Evolutionary conservation across 1,140 invertebrate species (phyloP).

Genomic region (Drosophila micromelanica): DNA sequence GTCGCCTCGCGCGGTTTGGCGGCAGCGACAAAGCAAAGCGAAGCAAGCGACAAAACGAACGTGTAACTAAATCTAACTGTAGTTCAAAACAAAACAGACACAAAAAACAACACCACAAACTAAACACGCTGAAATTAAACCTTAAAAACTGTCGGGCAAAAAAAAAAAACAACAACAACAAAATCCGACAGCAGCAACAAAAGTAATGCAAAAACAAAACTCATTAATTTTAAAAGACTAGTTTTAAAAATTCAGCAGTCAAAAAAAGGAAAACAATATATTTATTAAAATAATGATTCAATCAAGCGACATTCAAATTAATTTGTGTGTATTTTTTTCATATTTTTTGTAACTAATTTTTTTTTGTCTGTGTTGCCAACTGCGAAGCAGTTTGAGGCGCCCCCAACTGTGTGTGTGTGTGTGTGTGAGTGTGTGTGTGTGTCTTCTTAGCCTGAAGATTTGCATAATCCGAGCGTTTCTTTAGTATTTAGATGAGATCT

Average conservation of each 20-base stretch:
- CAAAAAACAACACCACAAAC: slow-evolving; percentile 4
- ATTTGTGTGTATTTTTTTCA: slow-evolving; percentile 35
- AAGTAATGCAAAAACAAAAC: slow-evolving; percentile 49
- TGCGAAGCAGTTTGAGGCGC: not conserved
- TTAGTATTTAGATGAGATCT: slow-evolving; percentile 15
- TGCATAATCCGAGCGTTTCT: slow-evolving; percentile 24
- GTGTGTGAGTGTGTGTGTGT: not conserved
- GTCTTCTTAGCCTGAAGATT: slow-evolving; percentile 4
- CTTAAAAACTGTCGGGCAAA: slow-evolving; percentile 6
- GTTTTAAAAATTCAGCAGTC: not conserved
- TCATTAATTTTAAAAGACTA: slow-evolving; percentile 20
- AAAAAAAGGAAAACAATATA: not conserved
- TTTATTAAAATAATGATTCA: not conserved
- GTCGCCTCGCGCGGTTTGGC: slow-evolving; percentile 69
- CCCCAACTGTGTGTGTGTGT: slow-evolving; percentile 2
- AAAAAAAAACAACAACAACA: slow-evolving; percentile 10
- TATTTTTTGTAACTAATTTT: slow-evolving; percentile 27
- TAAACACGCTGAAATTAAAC: slow-evolving; percentile 27
- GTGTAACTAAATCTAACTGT: slow-evolving; percentile 35
- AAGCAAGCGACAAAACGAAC: not conserved
- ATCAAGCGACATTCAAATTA: slow-evolving; percentile 40
- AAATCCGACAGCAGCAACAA: slow-evolving; percentile 12
- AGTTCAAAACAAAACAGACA: slow-evolving; percentile 30
- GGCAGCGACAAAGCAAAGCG: slow-evolving; percentile 11
- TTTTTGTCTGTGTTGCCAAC: slow-evolving; percentile 11